Conservation (phyloP, 30 jellyfish, hydroid and myxozoan species). For the Pelagia noctiluca region DNA sequence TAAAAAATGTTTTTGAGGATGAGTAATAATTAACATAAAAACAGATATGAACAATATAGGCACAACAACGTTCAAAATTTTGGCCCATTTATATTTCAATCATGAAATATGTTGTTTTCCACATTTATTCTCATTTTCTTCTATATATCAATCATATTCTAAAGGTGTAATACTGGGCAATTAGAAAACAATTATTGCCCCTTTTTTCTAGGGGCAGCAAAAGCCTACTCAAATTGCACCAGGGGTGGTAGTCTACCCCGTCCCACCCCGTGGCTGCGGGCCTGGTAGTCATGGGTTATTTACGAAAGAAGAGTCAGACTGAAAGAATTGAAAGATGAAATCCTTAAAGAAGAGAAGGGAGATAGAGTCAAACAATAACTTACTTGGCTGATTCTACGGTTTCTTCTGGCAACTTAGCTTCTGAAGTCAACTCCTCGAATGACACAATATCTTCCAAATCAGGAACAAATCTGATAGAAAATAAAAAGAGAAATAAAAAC, state of each 20-base stretch:
- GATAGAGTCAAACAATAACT: not conserved
- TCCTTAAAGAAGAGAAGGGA: not conserved
- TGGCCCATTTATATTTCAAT: no score
- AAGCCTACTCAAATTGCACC: not conserved
- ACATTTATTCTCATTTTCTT: no score
- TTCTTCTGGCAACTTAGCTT: slow-evolving; percentile 86
- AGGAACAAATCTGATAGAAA: slow-evolving; percentile 79
- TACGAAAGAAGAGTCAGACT: not conserved
- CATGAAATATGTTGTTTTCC: no score
- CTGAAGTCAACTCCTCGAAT: slow-evolving; percentile 87
- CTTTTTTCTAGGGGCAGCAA: not conserved
- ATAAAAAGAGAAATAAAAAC: not conserved
- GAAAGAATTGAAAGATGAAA: not conserved
- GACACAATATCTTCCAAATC: slow-evolving; percentile 93
- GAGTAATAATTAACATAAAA: no score
- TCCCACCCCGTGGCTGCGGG: not conserved
- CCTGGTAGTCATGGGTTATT: not conserved
- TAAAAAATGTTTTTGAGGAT: no score
- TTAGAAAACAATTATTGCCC: no score
- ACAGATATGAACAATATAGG: no score
- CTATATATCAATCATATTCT: no score
- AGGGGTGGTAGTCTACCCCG: not conserved
- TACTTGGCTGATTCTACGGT: slow-evolving; percentile 91
- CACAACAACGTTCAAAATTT: no score
- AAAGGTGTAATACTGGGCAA: no score